Base-by-base conservation (phyloP, 2,888 invertebrate species). In the Cosmia trapezina region DNA sequence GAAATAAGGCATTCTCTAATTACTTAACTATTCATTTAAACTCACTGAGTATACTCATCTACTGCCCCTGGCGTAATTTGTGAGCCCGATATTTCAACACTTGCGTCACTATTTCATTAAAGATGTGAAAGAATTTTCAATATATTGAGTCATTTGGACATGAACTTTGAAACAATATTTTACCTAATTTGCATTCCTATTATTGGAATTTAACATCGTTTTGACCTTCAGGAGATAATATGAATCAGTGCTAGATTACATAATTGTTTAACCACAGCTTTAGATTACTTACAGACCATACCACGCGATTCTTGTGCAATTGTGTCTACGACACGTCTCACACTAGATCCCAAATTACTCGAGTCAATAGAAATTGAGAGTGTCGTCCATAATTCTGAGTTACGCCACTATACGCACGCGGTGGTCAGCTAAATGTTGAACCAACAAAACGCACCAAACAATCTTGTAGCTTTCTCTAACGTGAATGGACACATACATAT, bases 331-430 rank as follows among this genome's bases (percentile, higher is more conserved):
- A 78, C 81, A 80, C 70, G 81, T 83, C 77, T 78, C 73, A 73
- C 72, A 73, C 63, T 75, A 83, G 82, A 86, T 86, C 87, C 88
- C 81, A 89, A 90, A 89, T 83, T 87, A 84, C 81, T 87, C 76
- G 82, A 90, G 91, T 89, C 88, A 91, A 92, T 92, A 93, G 94
- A 95, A 95, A 94, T 89, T 89, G 91, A 94, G 92, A 94, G 94
- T 94, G 92, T 86, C 86, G 75, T 81, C 89, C 87, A 90, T 90
- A 89, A 91, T 92, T 87, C 87, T 80, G 78, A 83, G 89, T 93
- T 93, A 92, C 94, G 94, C 90, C 91, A 93, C 86, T 85, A 62
- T 14, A 87, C 77, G 73, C 85, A 83, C 76, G 83, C 87, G 83
- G 84, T 86, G 88, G 85, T 86, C 89, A 89, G 86, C 90, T 92